These are phyloP conservation scores for Patagioenas fasciata DNA, from an alignment of 2,113 vertebrate genomes.

Conservation along the genomic window DNA sequence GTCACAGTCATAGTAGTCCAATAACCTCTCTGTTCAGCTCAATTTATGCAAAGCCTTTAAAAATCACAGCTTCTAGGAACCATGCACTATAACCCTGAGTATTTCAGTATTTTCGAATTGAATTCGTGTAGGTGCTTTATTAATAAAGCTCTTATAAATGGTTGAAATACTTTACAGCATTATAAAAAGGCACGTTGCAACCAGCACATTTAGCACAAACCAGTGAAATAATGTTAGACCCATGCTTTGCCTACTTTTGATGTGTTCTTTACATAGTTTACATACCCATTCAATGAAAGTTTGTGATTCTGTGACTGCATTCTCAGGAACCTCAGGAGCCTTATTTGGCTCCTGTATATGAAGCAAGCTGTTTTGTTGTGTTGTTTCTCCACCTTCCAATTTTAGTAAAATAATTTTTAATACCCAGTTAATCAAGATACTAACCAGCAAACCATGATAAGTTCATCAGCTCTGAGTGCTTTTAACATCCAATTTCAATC, in stretches of 20 bases:
- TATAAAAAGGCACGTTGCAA: background rate
- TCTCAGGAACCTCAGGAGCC: background rate
- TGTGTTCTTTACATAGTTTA: background rate
- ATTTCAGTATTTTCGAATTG: background rate
- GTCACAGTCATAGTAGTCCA: background rate
- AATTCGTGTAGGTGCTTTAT: background rate
- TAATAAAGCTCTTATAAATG: background rate
- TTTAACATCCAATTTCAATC: background rate
- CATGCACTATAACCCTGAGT: background rate
- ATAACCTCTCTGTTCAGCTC: background rate
- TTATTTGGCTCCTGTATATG: background rate
- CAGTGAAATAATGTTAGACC: background rate
- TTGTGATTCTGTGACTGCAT: background rate
- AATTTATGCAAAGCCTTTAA: background rate
- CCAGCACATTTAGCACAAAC: background rate
- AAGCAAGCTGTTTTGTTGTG: background rate
- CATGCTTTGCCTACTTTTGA: background rate
- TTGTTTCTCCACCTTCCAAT: rapidly evolving
- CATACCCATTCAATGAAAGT: background rate
- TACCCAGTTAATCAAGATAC: background rate
- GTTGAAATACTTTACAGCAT: background rate
- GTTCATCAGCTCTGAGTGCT: background rate
- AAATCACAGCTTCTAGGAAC: background rate
- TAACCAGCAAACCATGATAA: background rate
- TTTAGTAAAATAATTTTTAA: background rate